Base-by-base conservation (phyloP, 2,113 vertebrate species). In the Megalops atlanticus region DNA sequence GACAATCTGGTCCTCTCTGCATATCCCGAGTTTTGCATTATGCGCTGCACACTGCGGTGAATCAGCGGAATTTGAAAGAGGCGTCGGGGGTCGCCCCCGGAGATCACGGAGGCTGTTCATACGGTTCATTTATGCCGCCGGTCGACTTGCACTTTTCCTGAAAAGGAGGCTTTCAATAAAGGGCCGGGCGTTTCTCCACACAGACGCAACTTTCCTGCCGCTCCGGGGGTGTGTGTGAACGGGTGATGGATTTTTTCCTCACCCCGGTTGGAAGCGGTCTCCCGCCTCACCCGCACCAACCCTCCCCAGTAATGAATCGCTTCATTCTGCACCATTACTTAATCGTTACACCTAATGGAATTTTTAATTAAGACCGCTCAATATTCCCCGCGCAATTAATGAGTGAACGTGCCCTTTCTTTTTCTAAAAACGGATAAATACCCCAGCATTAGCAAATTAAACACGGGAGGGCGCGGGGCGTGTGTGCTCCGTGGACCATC, bases 351-450 rank as follows among this genome's bases (percentile, higher is more conserved):
- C 64, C 64, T 79, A 79, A 79, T 79, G 58, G 77, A 64, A 79
- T 79, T 79, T 79, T 70, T 79, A 79, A 79, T 79, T 79, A 79
- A 69, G 40, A 69, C 70, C 77, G 36, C 27, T 79, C 54, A 45
- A 70, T 69, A 69, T 68, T 70, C 77, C 54, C 64, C n/a, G 14
- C 27, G 39, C 39, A 58, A 79, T 43, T 79, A 79, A 45, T 58
- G 58, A 45, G 40, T n/a, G 77, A 35, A 79, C n/a, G 39, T 40
- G 33, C 24, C 27, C 43, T 79, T 21, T 41, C 70, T 45, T 79
- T 58, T 18, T 24, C 39, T 74, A n/a, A 11, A 74, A 41, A 27
- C 8, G 58, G 58, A 64, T 64, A 64, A 58, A 64, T 64, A 64
- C 58, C n/a, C n/a, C 11, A 31, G 31, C 58, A 64, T 64, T 64